phyloP scores from a whole-genome alignment of 2,797 vertebrate species.

The Ficedula albicollis region DNA sequence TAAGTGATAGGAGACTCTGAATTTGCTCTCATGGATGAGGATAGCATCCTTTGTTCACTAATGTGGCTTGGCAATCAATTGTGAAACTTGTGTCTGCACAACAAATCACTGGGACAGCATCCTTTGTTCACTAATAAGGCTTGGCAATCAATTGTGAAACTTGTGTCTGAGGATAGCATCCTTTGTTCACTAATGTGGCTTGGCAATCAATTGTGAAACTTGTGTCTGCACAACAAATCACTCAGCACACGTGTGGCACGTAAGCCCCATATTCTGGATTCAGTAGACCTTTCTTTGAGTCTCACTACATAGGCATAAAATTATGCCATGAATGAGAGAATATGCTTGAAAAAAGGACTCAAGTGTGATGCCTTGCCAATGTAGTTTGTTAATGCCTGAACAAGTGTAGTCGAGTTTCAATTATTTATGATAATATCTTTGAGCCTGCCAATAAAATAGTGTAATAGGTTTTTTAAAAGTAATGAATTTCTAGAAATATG shows the following conservation, averaged over 20 bases:
- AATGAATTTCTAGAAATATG: slow-evolving; percentile 44
- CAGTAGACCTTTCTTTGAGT: not conserved
- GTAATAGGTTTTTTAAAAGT: slow-evolving; percentile 16
- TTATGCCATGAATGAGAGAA: not conserved
- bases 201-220: not conserved
- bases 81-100: not conserved
- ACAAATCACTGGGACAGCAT: not conserved
- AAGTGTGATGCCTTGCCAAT: not conserved
- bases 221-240: not conserved
- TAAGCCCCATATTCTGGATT: not conserved
- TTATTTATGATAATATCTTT: slow-evolving; percentile 53
- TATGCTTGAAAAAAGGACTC: not conserved
- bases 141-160: not conserved
- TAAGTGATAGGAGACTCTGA: not conserved
- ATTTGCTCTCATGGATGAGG: not conserved
- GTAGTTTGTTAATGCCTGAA: slow-evolving; percentile 32
- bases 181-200: not conserved
- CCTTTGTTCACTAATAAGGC: not conserved
- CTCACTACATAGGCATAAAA: not conserved
- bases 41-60: not conserved
- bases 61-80: not conserved
- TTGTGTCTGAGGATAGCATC: not conserved
- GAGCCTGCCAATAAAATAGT: slow-evolving; percentile 37
- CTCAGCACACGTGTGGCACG: not conserved
- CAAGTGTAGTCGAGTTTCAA: slow-evolving; percentile 3